These are phyloP conservation scores for Melanotaenia pygmaea DNA, from an alignment of 2,797 vertebrate genomes.

Conservation along the genomic window DNA sequence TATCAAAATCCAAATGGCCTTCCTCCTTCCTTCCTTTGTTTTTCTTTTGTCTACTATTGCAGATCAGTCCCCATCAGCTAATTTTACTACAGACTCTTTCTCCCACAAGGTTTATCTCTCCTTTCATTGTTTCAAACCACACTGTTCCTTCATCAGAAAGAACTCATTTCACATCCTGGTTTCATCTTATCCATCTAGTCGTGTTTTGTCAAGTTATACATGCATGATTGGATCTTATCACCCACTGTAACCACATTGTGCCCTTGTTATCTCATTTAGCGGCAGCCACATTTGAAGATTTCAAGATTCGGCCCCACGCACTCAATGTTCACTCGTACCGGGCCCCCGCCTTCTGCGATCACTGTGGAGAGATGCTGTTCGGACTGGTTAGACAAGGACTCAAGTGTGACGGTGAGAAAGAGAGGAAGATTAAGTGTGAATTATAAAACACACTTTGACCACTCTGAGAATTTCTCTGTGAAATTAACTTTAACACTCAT, in stretches of 20 bases:
- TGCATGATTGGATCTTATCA: constrained; percentile 15
- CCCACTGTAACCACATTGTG: constrained; percentile 11
- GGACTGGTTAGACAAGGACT: constrained; percentile 93
- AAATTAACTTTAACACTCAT: constrained; percentile 7
- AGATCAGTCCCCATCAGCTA: constrained; percentile 24
- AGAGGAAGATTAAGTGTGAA: neutral
- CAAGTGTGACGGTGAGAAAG: constrained; percentile 90
- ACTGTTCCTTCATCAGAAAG: neutral
- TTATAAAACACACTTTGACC: neutral
- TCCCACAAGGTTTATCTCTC: constrained; percentile 3
- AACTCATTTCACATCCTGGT: constrained; percentile 24
- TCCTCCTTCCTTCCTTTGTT: neutral
- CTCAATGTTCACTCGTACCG: constrained; percentile 93
- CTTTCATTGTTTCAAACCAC: constrained; percentile 36
- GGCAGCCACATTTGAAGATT: constrained; percentile 91
- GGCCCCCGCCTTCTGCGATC: constrained; percentile 94
- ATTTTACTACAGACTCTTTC: constrained; percentile 37
- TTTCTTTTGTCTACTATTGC: neutral
- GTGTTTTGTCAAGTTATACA: neutral
- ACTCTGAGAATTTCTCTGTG: neutral
- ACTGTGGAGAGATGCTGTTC: constrained; percentile 95
- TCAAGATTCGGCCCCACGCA: constrained; percentile 92
- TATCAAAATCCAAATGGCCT: constrained; percentile 12
- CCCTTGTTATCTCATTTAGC: constrained; percentile 72
- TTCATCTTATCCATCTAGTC: constrained; percentile 3